Evolutionary conservation across 2,888 invertebrate species (phyloP).

Genomic region (Branchellion lobata): DNA sequence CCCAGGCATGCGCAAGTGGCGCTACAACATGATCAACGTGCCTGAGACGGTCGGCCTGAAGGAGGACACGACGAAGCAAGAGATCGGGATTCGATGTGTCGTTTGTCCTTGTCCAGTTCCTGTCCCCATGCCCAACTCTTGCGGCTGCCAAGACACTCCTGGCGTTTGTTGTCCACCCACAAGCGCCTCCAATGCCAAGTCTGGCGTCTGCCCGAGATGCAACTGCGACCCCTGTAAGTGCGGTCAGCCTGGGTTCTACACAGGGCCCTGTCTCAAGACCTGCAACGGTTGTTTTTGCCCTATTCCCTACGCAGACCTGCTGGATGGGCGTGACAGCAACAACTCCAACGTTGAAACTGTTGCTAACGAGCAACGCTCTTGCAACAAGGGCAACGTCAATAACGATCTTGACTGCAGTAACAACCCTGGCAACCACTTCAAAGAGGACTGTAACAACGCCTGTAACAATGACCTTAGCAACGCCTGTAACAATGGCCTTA

Average conservation of each 20-base stretch:
- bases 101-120: constrained; percentile 37
- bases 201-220: not conserved
- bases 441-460: too few relatives aligned
- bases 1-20: constrained; percentile 22
- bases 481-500: too few relatives aligned
- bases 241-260: not conserved
- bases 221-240: not conserved
- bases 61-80: not conserved
- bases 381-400: too few relatives aligned
- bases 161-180: not conserved
- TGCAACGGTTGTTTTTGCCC: not conserved
- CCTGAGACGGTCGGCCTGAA: constrained; percentile 1
- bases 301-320: not conserved
- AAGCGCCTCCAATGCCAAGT: too few relatives aligned
- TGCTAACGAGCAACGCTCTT: too few relatives aligned
- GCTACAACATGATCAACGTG: constrained; percentile 17
- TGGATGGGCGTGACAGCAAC: not conserved
- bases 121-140: not conserved
- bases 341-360: not conserved
- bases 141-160: not conserved
- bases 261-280: not conserved
- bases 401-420: too few relatives aligned
- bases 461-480: too few relatives aligned
- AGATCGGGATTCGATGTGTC: constrained; percentile 16
- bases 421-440: too few relatives aligned